Evolutionary conservation across 2,888 invertebrate genomes (phyloP).

Genomic region (Philhelius pedissequus): DNA sequence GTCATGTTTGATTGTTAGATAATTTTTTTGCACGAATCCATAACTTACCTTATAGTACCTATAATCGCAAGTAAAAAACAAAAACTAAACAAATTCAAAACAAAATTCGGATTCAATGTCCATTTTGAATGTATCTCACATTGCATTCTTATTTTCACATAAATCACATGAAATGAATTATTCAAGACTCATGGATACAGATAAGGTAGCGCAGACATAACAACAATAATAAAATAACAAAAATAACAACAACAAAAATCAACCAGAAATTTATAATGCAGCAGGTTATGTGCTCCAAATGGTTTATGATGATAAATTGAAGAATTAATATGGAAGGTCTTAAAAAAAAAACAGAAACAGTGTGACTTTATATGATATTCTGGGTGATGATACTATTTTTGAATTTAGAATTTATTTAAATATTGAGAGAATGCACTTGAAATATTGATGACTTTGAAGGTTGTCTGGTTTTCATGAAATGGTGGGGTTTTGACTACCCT

Average conservation of each 20-base stretch:
- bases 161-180: slow-evolving; percentile 44
- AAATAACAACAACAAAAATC: neutral
- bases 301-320: slow-evolving; percentile 25
- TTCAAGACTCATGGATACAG: slow-evolving; percentile 52
- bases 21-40: no score
- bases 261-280: slow-evolving; percentile 23
- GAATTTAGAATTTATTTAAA: neutral
- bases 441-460: neutral
- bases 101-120: slow-evolving; percentile 14
- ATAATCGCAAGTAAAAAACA: no score
- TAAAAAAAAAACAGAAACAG: neutral
- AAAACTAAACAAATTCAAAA: neutral
- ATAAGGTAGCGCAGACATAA: slow-evolving; percentile 49
- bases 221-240: neutral
- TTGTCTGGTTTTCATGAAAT: neutral
- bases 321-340: neutral
- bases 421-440: neutral
- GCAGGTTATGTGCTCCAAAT: slow-evolving; percentile 17
- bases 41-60: no score
- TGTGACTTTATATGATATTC: neutral
- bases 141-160: slow-evolving; percentile 19
- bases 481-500: neutral
- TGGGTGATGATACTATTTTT: slow-evolving; percentile 1
- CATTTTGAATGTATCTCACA: slow-evolving; percentile 44
- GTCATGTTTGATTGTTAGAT: no score